Evolutionary conservation across 2,888 invertebrate genomes (phyloP), one percentile per base, ranked within the genome.

Genomic region (Diadromus collaris): DNA sequence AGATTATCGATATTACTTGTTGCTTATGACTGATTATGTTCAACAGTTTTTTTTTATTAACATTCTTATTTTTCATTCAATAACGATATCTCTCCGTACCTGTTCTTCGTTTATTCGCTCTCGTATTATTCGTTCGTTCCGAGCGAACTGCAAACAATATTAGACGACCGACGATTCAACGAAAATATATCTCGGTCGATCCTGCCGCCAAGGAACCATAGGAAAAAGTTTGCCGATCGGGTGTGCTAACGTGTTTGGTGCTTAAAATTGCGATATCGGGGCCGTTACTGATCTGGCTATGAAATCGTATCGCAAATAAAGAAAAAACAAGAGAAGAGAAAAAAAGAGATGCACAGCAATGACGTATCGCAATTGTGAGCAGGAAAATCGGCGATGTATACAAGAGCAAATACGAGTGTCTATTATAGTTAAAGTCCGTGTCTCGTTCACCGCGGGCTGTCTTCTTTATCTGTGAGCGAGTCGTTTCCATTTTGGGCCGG

Each of bases 401-500:
- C 19, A 13, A 13, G 4, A 51, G 24, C 21, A 21, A 51, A 51
- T 24, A 51, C 21, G 24, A 13, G 24, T 51, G 5, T 13, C 5
- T 21, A 1, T 24, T 51, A 10, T 19, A 1, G 51, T 21, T 10
- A 21, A 24, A 24, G 13, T 21, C 24, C 9, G 13, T 10, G 51
- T 13, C 10, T 51, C 24, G 6, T 65, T 65, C 56, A 58, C 56
- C 44, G 16, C 2, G 46, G 46, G 24, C 34, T 29, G 19, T 19
- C 10, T 21, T 56, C 27, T 6, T 38, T 13, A 29, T 16, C 19
- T 13, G 38, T 34, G 24, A 24, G 13, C 6, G 10, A 27, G 13
- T 24, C 4, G 29, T 65, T 46, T 38, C 60, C 51, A 13, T 61
- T 61, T 10, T 75, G 58, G 19, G n/a, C 9, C 9, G 61, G 29